These are phyloP conservation scores for Spea hammondii DNA, from an alignment of 2,797 vertebrate genomes.

Conservation along the genomic window DNA sequence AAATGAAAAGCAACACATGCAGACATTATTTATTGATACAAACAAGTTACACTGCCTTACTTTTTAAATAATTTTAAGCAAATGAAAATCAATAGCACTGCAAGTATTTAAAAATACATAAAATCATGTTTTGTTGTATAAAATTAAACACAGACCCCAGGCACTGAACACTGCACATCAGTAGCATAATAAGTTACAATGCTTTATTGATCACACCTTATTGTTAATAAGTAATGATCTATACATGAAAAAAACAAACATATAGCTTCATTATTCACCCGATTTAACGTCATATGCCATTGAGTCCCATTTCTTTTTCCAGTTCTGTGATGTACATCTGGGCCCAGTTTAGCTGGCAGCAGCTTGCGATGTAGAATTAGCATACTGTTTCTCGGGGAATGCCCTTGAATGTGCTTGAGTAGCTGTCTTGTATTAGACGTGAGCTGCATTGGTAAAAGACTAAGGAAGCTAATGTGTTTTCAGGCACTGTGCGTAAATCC, in stretches of 20 bases:
- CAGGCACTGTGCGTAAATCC: constrained; percentile 46
- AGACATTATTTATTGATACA: too few relatives aligned
- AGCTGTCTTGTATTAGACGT: constrained; percentile 63
- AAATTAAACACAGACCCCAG: constrained; percentile 27
- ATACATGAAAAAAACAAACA: constrained; percentile 23
- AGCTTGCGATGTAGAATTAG: constrained; percentile 65
- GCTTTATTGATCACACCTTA: constrained; percentile 17
- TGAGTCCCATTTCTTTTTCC: constrained; percentile 54
- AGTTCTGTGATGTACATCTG: constrained; percentile 50
- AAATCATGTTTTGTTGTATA: neutral
- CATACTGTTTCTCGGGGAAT: constrained; percentile 75
- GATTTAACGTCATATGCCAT: constrained; percentile 36
- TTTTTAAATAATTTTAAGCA: too few relatives aligned
- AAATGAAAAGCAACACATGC: too few relatives aligned
- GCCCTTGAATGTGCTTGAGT: constrained; percentile 73
- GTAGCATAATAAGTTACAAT: constrained; percentile 22
- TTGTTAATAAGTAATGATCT: constrained; percentile 32
- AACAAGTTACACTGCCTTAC: too few relatives aligned
- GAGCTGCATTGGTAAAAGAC: constrained; percentile 62
- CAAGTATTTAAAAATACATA: too few relatives aligned
- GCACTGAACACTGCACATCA: constrained; percentile 19
- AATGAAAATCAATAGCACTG: too few relatives aligned
- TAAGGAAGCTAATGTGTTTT: constrained; percentile 52
- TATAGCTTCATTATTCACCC: constrained; percentile 55
- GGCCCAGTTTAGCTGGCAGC: constrained; percentile 58